Base-by-base conservation (phyloP, 2,797 vertebrate species). In the Parauchenoglanis ngamensis region DNA sequence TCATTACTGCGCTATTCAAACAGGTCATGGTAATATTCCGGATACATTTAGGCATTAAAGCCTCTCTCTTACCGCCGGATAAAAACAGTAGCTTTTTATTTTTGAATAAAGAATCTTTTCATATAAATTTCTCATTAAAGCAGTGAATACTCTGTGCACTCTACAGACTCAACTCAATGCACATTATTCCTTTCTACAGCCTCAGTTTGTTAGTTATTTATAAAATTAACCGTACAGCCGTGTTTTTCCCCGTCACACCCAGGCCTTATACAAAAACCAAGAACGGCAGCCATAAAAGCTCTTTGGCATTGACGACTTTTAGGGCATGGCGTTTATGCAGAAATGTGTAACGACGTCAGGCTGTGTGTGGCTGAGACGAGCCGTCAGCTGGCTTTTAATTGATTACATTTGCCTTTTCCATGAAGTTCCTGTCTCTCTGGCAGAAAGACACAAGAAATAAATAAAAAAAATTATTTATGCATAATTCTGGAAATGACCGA, bases 311-410 rank as follows among this genome's bases (percentile, higher is more conserved):
- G 4, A 35, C 8, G 82, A 77, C 57, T 54, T 80, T 83, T 54
- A 77, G 83, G 61, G 72, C 84, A 10, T 13, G 86, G 68, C 85
- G 89, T 91, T 88, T 89, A 84, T 88, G 15, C 76, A 75, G 79
- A 88, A 82, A 67, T 15, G 65, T 84, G 73, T 73, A 57, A 87
- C 84, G 63, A 49, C 83, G 85, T 88, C 61, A 85, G 88, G 81
- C 78, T 17, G 6, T 77, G 6, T 77, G 52, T 7, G 44, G 76
- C 84, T 49, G 73, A 59, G 80, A 85, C 67, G 63, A 82, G 70
- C 78, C 68, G 68, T 81, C 86, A 86, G n/a, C 87, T 82, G 78
- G 54, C 52, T 79, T 80, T 79, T 79, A 46, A 84, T 90, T 89
- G 84, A 85, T 89, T 88, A 72, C 63, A 35, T 80, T 44, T 57